Evolutionary conservation across 2,888 invertebrate genomes (phyloP), one percentile per base, ranked within the genome.

Genomic region (Metalampra italica): DNA sequence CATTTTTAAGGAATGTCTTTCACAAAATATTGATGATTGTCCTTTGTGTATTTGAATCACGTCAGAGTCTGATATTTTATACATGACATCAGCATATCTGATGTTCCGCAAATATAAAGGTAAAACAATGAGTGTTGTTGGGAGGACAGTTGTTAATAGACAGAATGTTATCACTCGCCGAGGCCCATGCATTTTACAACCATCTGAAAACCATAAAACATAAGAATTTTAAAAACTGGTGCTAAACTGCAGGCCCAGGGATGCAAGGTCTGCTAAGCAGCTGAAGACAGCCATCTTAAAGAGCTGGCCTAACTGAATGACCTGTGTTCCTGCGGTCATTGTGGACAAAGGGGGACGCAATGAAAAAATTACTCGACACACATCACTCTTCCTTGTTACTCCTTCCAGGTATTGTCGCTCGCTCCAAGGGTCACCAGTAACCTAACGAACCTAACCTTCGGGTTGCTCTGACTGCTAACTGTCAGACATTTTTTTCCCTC

Each of bases 61-160:
- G 82, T 96, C 96, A 0, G 96, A 96, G 76, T 96, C 96, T 8
- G 95, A 94, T 60, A 96, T 93, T 57, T 92, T 92, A 68, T 95
- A 95, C 56, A 91, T 90, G 15, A 95, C 93, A 89, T 95, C 94
- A 30, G 94, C 94, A 82, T 94, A 96, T 46, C 92, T 90, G 53
- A 91, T 92, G 76, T 95, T 94, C 43, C 95, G 90, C 57, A 96
- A 84, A 76, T 96, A 95, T 42, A 96, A 78, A 12, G 96, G 96
- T 56, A 94, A 90, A 46, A 95, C 91, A 59, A 96, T 93, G 48
- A 96, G 87, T 56, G 93, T 85, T 51, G 93, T 92, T 46, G 96
- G 96, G 53, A 96, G 77, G 54, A 96, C 88, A 45, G 93, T 93
- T 50, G 94, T 95, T 68, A 96, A 83, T 45, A 93, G 76, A 74